A percentile compares a stretch with the other conserved stretches of the same genome.
Evolutionary conservation across 92 coral and sea anemone genomes (phyloP).

Genomic region (Epizoanthus fatuus): DNA sequence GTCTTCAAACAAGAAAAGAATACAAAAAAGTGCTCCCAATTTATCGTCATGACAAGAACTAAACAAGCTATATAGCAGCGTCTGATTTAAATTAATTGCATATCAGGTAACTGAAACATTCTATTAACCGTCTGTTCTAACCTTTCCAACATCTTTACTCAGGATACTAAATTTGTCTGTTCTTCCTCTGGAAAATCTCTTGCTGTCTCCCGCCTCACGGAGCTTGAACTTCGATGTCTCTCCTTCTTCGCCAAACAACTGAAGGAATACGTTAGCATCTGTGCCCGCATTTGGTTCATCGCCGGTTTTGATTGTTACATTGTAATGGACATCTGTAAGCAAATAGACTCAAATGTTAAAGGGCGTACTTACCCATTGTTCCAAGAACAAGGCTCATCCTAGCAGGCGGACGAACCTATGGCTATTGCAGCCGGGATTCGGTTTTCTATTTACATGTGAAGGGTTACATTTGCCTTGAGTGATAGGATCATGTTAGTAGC

Average conservation of each 20-base stretch:
- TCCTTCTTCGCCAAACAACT: constrained; percentile 94
- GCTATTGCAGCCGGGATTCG: too few species aligned
- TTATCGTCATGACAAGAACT: too few species aligned
- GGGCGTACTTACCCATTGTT: not conserved
- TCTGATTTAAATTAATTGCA: too few species aligned
- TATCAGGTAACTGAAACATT: not conserved
- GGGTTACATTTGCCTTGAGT: too few species aligned
- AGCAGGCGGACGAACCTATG: too few species aligned
- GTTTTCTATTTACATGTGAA: too few species aligned
- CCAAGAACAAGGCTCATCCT: too few species aligned
- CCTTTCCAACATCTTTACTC: constrained; percentile 90
- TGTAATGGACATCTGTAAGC: constrained; percentile 86
- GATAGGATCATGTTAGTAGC: too few species aligned
- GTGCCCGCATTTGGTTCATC: constrained; percentile 91
- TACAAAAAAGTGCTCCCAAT: too few species aligned
- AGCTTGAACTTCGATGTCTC: constrained; percentile 86
- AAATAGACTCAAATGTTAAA: not conserved
- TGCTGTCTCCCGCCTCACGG: constrained; percentile 80
- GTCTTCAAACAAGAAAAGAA: too few species aligned
- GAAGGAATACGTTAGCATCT: constrained; percentile 94
- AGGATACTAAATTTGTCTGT: constrained; percentile 86
- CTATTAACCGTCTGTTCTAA: not conserved
- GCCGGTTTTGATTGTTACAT: constrained; percentile 86
- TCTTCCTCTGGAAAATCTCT: constrained; percentile 77
- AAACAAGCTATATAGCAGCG: too few species aligned